These are phyloP conservation scores for Epizoanthus rinbou DNA, from an alignment of 92 coral and sea anemone genomes.

Conservation along the genomic window DNA sequence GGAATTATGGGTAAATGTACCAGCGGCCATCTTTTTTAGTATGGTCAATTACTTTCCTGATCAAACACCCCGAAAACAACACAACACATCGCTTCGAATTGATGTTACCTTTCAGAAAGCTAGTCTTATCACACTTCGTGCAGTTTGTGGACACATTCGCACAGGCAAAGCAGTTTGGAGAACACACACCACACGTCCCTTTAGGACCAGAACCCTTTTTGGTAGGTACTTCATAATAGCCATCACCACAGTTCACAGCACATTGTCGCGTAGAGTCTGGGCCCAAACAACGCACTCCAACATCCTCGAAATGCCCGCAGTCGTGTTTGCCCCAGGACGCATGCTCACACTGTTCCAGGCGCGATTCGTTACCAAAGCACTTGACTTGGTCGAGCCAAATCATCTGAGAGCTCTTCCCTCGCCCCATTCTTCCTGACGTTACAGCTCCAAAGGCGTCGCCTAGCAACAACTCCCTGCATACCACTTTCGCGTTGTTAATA, in stretches of 20 bases:
- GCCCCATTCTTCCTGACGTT: slow-evolving; percentile 58
- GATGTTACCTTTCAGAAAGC: slow-evolving; percentile 73
- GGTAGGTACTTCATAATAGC: slow-evolving; percentile 59
- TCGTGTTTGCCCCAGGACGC: slow-evolving; percentile 77
- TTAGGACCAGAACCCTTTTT: background rate
- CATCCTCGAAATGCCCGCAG: slow-evolving; percentile 97
- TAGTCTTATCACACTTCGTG: slow-evolving; percentile 61
- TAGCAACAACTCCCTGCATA: slow-evolving; percentile 79
- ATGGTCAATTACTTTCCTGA: too few relatives aligned
- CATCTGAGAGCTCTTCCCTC: slow-evolving; percentile 57
- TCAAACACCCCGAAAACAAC: too few relatives aligned
- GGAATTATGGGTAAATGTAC: too few relatives aligned
- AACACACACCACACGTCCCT: slow-evolving; percentile 69
- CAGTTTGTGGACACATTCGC: slow-evolving; percentile 60
- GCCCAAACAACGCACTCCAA: slow-evolving; percentile 89
- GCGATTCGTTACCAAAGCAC: slow-evolving; percentile 77
- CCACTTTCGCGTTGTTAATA: slow-evolving; percentile 73
- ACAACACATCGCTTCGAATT: too few relatives aligned
- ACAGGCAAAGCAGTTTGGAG: slow-evolving; percentile 77
- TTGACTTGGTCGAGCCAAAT: slow-evolving; percentile 67
- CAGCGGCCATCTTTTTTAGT: too few relatives aligned
- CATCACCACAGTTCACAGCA: slow-evolving; percentile 74
- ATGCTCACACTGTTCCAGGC: slow-evolving; percentile 64
- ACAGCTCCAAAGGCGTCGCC: slow-evolving; percentile 79
- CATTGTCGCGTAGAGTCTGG: slow-evolving; percentile 87